Percentiles rank a stretch among this genome's conserved stretches.
Evolutionary conservation across 2,113 vertebrate species (phyloP).

Genomic region (Coptodon bakossiorum): DNA sequence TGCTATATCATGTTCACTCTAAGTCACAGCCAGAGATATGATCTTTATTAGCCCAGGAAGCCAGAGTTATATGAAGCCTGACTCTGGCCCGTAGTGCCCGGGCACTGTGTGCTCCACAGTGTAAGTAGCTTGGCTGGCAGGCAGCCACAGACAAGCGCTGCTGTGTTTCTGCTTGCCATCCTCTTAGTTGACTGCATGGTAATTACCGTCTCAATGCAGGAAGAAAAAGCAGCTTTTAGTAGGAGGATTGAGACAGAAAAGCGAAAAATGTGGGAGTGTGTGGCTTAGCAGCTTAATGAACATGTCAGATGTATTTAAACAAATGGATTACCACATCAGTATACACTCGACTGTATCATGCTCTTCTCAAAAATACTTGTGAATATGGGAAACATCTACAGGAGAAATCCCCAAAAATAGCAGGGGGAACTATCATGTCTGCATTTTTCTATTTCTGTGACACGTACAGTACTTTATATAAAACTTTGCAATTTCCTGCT

Average conservation of each 20-base stretch:
- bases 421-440: neutral
- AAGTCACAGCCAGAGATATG: constrained; percentile 17
- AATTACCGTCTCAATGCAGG: constrained; percentile 57
- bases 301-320: constrained; percentile 68
- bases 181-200: constrained; percentile 65
- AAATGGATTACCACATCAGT: constrained; percentile 64
- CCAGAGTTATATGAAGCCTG: constrained; percentile 14
- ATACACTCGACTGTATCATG: constrained; percentile 41
- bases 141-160: constrained; percentile 41
- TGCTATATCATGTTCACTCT: neutral
- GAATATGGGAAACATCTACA: neutral
- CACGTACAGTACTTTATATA: neutral
- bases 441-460: neutral
- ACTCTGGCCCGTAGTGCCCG: constrained; percentile 27
- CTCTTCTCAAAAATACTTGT: constrained; percentile 5
- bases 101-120: constrained; percentile 23
- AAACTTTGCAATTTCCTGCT: neutral
- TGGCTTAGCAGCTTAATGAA: constrained; percentile 67
- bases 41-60: constrained; percentile 46
- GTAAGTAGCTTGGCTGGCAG: constrained; percentile 61
- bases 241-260: constrained; percentile 46
- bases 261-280: constrained; percentile 43
- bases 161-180: constrained; percentile 54
- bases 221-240: constrained; percentile 54
- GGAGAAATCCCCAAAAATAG: neutral